Evolutionary conservation across 1,140 invertebrate genomes (phyloP), one percentile per base, ranked within the genome.

Genomic region (Bombus huntii): DNA sequence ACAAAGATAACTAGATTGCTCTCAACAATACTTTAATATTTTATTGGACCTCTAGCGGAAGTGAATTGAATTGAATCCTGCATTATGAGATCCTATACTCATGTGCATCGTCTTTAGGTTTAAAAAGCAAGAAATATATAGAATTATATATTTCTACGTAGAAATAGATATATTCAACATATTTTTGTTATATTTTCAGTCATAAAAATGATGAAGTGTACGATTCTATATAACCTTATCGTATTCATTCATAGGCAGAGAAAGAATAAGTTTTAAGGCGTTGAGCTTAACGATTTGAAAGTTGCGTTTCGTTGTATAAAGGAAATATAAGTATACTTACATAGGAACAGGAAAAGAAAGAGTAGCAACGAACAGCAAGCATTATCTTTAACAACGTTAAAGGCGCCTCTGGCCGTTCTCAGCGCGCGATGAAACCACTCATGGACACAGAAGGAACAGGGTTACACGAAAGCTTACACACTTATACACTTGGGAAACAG

Each of bases 401-500:
- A 53, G 66, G 44, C 59, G 78, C 82, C 77, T 88, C 59, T 31
- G 87, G 72, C 79, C 59, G 62, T 88, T 86, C 78, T 78, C 78
- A 88, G 65, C 71, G 39, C 31, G 47, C 57, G 66, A 73, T 47
- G 75, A 66, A 81, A 87, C 66, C 76, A 39, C 83, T 74, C 59
- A 73, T 42, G 71, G 42, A 75, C 80, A 78, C 18, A 25, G n/a
- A 12, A 31, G 75, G 22, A 42, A 47, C 13, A 78, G 37, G 39
- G 39, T 83, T 79, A 72, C 44, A 66, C 31, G 76, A 37, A 72
- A 42, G 18, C 57, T 66, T 66, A 72, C n/a, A 70, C 37, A 57
- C 66, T 2, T 83, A 76, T 70, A 83, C 80, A 62, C 65, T 71
- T 89, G 31, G 81, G 81, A 88, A 93, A 93, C 92, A 93, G 91